Base-by-base conservation (phyloP, 2,797 vertebrate species). In the Periophthalmus magnuspinnatus region DNA sequence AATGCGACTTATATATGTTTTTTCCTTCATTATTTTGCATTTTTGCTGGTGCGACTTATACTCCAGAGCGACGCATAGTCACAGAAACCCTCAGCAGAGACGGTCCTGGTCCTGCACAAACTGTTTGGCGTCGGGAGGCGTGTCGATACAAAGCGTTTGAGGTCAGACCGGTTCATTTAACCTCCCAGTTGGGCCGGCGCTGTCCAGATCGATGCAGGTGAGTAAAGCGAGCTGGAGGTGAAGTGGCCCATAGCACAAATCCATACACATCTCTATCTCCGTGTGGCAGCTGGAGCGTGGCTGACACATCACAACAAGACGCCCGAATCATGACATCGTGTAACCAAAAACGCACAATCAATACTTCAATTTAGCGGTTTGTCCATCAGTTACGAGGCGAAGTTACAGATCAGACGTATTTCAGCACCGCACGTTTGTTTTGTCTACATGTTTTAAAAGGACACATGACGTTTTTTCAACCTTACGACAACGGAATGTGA, bases 121-220 rank as follows among this genome's bases (percentile, higher is more conserved):
- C 24, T 28, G 22, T 48, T 33, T 17, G 16, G 58, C 1, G 8
- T 45, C 33, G 22, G 45, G 16, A 65, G 45, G 16, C 33, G 41
- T 50, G 28, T 65, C 41, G n/a, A 50, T 65, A 50, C 9, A 4
- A 65, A 65, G 32, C 45, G 32, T 48, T 65, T 65, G 45, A 65
- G 62, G 45, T 65, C 62, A 65, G 62, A n/a, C 24, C 32, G 45
- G 22, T 48, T 32, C 41, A 13, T 65, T 65, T 65, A 65, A 48
- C 62, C 62, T 48, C 24, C 45, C 22, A 48, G 62, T 32, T 32
- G 45, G 45, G 45, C 22, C 22, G 6, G 33, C 21, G 13, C 36
- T 8, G 61, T 63, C 62, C 45, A 11, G 41, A 65, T 65, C 62
- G 24, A 55, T 56, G 4, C 66, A 36, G 22, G 36, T 56, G n/a